phyloP scores from a whole-genome alignment of 2,113 vertebrate species.

The Genyomyrus donnyi region DNA sequence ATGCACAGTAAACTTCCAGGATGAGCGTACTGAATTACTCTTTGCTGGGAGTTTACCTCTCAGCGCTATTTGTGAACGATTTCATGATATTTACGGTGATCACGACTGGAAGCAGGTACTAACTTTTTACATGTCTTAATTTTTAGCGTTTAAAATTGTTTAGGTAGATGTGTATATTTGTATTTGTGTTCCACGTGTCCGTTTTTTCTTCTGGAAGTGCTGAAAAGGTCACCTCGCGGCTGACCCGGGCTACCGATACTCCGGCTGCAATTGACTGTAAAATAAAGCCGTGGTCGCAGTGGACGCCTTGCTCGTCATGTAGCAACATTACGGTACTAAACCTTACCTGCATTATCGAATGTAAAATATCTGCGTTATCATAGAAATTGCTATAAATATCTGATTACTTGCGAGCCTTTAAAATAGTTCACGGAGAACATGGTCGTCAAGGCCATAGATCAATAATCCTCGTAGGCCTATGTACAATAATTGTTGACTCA shows the following conservation, averaged over 20 bases:
- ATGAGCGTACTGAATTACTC: constrained; percentile 31
- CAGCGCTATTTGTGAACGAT: constrained; percentile 26
- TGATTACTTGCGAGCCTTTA: neutral
- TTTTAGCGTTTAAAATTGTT: neutral
- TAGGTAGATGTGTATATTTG: neutral
- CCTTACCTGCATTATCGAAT: constrained; percentile 21
- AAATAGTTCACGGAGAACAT: neutral
- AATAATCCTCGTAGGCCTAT: neutral
- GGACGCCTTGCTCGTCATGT: constrained; percentile 79
- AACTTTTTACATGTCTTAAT: constrained; percentile 2
- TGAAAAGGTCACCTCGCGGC: constrained; percentile 24
- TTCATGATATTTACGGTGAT: constrained; percentile 22
- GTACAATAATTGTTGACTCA: neutral
- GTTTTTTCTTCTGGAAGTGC: neutral
- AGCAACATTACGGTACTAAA: constrained; percentile 70
- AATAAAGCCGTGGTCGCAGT: constrained; percentile 72
- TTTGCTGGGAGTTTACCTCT: constrained; percentile 27
- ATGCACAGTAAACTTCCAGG: constrained; percentile 19
- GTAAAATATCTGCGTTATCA: neutral
- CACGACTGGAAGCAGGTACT: constrained; percentile 38
- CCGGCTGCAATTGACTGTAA: constrained; percentile 62
- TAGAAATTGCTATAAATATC: neutral
- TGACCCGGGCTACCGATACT: constrained; percentile 36
- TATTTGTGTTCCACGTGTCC: neutral
- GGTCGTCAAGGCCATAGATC: neutral